phyloP scores from a whole-genome alignment of 2,113 vertebrate genomes.

The western clawed frog (Xenopus tropicalis) region UCB_Xtro_10.0 CM004443.2:127738501-127739000 shows the following conservation, averaged over 20 bases:
- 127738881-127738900: conserved; percentile 1
- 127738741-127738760: background rate
- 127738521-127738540: too few relatives aligned
- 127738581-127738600: too few relatives aligned
- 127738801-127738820: conserved; percentile 2
- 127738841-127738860: background rate
- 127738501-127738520: too few relatives aligned
- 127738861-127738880: background rate
- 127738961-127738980: background rate
- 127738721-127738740: too few relatives aligned
- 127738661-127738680: too few relatives aligned
- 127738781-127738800: background rate
- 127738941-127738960: background rate
- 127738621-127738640: too few relatives aligned
- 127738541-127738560: too few relatives aligned
- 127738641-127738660: too few relatives aligned
- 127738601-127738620: too few relatives aligned
- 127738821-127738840: background rate
- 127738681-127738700: too few relatives aligned
- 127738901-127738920: background rate
- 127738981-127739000: background rate
- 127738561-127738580: too few relatives aligned
- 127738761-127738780: background rate
- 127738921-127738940: background rate
- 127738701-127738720: too few relatives aligned